Evolutionary conservation across 2,888 invertebrate genomes (phyloP).

Genomic region (Archips crataeganus): DNA sequence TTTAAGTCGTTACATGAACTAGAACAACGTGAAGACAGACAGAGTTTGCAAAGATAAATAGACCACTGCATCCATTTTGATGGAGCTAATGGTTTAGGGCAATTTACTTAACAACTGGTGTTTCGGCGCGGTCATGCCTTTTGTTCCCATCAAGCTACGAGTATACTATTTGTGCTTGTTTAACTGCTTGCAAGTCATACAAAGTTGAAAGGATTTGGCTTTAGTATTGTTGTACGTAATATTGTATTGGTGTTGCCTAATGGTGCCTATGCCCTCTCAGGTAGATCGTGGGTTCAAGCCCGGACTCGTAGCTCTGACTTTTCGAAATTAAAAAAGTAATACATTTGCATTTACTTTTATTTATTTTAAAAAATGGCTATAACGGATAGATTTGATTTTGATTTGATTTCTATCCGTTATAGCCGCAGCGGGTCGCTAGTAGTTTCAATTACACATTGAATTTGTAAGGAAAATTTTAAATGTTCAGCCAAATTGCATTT

Average conservation of each 20-base stretch:
- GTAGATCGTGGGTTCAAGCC: too few species aligned
- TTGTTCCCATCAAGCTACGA: constrained; percentile 14
- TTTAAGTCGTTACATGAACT: background rate
- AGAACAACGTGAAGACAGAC: background rate
- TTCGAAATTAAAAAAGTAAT: too few species aligned
- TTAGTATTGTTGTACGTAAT: background rate
- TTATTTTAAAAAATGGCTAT: too few species aligned
- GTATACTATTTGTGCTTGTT: constrained; percentile 14
- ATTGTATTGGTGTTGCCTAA: too few species aligned
- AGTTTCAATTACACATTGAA: background rate
- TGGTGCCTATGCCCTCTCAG: too few species aligned
- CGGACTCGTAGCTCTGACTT: too few species aligned
- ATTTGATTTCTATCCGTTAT: too few species aligned
- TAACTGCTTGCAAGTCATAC: constrained; percentile 9
- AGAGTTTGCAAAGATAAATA: constrained; percentile 29
- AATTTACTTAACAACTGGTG: constrained; percentile 37
- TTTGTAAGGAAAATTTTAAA: background rate
- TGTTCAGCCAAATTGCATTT: constrained; percentile 3
- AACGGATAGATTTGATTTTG: too few species aligned
- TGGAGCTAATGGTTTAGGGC: constrained; percentile 36
- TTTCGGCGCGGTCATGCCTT: constrained; percentile 2
- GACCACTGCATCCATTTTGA: constrained; percentile 27
- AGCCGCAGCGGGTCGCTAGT: background rate
- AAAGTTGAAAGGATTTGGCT: constrained; percentile 2
- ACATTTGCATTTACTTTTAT: too few species aligned